A percentile compares a stretch with the other conserved stretches of the same genome.
Conservation (phyloP, 2,113 vertebrate genomes). For the Myrmophylax atrothorax region DNA sequence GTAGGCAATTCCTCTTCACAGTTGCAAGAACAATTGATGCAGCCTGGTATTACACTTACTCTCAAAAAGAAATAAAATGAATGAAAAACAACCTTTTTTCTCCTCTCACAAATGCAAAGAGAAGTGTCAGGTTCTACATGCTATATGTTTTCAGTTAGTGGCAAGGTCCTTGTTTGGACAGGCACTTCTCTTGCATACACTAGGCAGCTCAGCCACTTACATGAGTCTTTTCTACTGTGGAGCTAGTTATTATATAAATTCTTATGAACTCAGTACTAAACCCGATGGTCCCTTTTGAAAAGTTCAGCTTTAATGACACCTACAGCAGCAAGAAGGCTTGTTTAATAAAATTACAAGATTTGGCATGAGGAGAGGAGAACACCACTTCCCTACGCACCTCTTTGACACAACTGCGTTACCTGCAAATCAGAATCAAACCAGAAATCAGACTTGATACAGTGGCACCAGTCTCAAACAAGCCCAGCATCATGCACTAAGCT, state of each 20-base stretch:
- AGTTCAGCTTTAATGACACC: background rate
- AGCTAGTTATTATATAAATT: background rate
- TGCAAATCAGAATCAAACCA: background rate
- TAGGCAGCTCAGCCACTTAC: background rate
- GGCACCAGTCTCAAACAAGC: background rate
- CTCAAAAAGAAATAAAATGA: background rate
- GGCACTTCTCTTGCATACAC: background rate
- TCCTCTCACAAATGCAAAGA: background rate
- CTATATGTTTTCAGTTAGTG: background rate
- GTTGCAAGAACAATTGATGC: background rate
- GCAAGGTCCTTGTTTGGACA: background rate
- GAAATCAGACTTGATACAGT: background rate
- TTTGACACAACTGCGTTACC: background rate
- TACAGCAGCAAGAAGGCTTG: background rate
- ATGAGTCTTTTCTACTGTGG: background rate
- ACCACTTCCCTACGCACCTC: background rate
- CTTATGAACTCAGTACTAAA: background rate
- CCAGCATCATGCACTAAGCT: background rate
- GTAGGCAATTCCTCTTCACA: background rate
- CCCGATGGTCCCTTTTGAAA: background rate
- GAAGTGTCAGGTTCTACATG: background rate
- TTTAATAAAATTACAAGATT: background rate
- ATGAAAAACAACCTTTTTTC: background rate
- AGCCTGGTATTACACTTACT: background rate
- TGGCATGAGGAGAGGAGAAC: background rate